A percentile compares a stretch with the other conserved stretches of the same genome.
Conservation (phyloP, 1,140 invertebrate genomes). For the Ptiloglossa arizonensis region DNA sequence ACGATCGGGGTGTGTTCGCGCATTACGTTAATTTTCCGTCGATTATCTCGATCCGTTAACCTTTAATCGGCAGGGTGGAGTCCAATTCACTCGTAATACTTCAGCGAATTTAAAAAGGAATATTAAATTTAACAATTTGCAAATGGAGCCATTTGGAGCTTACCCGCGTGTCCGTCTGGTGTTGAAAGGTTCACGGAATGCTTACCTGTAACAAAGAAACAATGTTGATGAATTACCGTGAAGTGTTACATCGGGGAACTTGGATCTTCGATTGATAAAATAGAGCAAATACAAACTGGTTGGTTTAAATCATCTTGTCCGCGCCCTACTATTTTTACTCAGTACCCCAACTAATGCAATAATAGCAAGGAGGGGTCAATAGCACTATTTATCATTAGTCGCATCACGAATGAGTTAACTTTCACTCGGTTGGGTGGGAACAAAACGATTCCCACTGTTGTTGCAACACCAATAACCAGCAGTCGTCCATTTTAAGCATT, state of each 20-base stretch:
- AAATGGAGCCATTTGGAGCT: too few species aligned
- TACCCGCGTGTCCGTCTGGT: neutral
- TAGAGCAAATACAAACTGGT: constrained; percentile 1
- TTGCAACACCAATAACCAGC: too few species aligned
- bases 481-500: too few species aligned
- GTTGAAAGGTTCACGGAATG: neutral
- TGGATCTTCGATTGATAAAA: neutral
- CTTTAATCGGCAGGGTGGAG: too few species aligned
- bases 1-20: neutral
- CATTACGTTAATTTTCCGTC: neutral
- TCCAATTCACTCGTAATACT: too few species aligned
- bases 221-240: too few species aligned
- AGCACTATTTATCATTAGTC: neutral
- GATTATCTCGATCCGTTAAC: too few species aligned
- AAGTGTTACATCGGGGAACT: too few species aligned
- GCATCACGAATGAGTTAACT: neutral
- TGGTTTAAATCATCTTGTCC: neutral
- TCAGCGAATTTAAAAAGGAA: too few species aligned
- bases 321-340: neutral
- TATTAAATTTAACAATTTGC: too few species aligned
- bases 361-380: too few species aligned
- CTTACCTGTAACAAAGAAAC: neutral
- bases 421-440: neutral
- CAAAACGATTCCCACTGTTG: neutral
- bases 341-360: too few species aligned